Evolutionary conservation across 2,888 invertebrate species (phyloP), one percentile per base, ranked within the genome.

Genomic region (Blastobasis adustella): DNA sequence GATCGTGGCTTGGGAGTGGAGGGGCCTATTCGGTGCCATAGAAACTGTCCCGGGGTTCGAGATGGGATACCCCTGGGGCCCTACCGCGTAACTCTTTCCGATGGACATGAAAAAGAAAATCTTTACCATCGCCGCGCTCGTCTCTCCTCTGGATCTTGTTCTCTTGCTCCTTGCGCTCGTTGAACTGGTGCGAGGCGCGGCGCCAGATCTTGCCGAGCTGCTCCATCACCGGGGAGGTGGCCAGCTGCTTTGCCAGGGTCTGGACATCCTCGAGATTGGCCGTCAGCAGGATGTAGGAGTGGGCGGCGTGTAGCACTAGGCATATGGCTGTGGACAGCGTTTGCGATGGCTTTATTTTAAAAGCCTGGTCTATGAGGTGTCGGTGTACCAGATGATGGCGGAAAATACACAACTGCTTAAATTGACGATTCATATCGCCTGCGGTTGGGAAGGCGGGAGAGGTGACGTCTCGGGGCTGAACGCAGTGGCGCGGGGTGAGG

Each of bases 201-300:
- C 72, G 64, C 58, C 79, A 62, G 49, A 80, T 71, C 8, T 63
- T 59, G 40, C 61, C 59, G 37, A 80, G 37, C 56, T 79, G 69
- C 1, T 62, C 57, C 0, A 63, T 65, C 4, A 80, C 61, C 0
- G 80, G 74, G 0, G 79, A 77, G 0, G 54, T 50, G 0, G 62
- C 63, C 49, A 84, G 56, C 56, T 79, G 75, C 58, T 69, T 68
- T 6, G 69, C 74, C 8, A 83, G 61, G 0, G 69, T 58, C 5
- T 77, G 69, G 0, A 84, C 66, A 46, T 82, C 83, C 0, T 84
- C 82, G 49, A 82, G 54, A 55, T 76, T 79, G 0, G 83, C 83
- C 0, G 81, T 81, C 37, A 84, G 63, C 0, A 84, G 67, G 40
- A 84, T 70, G 63, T 83, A 83, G 5, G 69, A 63, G 42, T 72